These are phyloP conservation scores for Oenanthe melanoleuca DNA, from an alignment of 2,113 vertebrate genomes.

Conservation along the genomic window DNA sequence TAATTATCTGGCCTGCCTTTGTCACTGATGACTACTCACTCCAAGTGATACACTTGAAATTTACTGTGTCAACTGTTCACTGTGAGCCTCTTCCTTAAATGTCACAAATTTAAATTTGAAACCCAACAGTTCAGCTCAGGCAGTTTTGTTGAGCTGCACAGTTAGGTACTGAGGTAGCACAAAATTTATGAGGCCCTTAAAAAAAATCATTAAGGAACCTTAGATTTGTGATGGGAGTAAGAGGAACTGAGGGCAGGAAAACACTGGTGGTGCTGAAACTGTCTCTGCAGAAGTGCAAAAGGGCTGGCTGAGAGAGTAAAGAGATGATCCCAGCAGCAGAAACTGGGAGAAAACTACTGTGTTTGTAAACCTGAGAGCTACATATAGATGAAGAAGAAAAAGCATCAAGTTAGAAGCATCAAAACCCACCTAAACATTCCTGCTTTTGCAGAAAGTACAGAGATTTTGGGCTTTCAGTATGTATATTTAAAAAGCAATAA, in stretches of 20 bases:
- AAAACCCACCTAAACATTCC: not conserved
- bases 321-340: not conserved
- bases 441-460: not conserved
- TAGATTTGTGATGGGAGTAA: not conserved
- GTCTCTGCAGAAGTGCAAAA: not conserved
- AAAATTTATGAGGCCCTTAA: not conserved
- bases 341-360: not conserved
- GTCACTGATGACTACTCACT: conserved; percentile 39
- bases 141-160: not conserved
- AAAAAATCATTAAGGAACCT: not conserved
- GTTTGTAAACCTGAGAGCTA: not conserved
- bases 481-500: not conserved
- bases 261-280: not conserved
- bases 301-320: not conserved
- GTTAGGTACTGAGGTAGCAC: not conserved
- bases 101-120: not conserved
- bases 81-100: not conserved
- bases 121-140: not conserved
- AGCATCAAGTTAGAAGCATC: not conserved
- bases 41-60: conserved; percentile 6
- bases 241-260: not conserved
- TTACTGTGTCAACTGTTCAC: not conserved
- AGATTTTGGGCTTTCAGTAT: accelerated
- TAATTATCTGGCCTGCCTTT: conserved; percentile 20
- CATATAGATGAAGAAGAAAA: not conserved